Percentiles rank a stretch among this genome's conserved stretches.
phyloP scores from a whole-genome alignment of 2,888 invertebrate species.

The Muschampia plurimacula region DNA sequence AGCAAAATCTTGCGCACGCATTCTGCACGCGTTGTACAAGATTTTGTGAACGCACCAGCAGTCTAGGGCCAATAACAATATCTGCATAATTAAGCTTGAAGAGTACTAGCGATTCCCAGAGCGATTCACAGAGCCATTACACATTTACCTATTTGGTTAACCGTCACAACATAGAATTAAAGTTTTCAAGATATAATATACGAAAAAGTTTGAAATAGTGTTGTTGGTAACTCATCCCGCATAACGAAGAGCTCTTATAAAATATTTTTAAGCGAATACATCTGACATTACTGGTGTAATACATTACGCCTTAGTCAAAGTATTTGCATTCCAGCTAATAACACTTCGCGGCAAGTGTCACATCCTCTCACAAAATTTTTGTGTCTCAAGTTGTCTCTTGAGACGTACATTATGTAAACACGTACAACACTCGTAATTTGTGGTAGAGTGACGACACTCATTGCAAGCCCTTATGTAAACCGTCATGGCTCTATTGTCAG shows the following conservation, averaged over 20 bases:
- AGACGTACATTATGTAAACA: slow-evolving; percentile 38
- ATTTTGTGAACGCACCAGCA: background rate
- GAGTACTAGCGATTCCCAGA: background rate
- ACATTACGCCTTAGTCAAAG: background rate
- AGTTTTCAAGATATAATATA: no score
- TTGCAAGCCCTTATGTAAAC: slow-evolving; percentile 49
- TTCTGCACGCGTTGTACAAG: background rate
- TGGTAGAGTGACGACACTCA: slow-evolving; percentile 68
- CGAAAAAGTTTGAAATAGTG: no score
- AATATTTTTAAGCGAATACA: background rate
- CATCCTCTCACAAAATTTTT: slow-evolving; percentile 22
- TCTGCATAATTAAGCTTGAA: background rate
- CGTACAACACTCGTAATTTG: slow-evolving; percentile 59
- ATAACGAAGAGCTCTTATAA: background rate
- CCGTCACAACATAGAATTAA: no score
- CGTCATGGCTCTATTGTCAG: slow-evolving; percentile 13
- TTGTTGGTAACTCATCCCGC: background rate
- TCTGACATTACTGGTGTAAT: background rate
- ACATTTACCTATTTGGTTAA: no score
- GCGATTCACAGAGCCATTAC: no score
- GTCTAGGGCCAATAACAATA: background rate
- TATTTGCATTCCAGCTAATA: slow-evolving; percentile 7
- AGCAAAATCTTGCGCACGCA: background rate
- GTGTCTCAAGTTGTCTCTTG: slow-evolving; percentile 38
- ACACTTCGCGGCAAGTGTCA: slow-evolving; percentile 11